Conservation (phyloP, 2,797 vertebrate genomes). For the Pitangus sulphuratus region DNA sequence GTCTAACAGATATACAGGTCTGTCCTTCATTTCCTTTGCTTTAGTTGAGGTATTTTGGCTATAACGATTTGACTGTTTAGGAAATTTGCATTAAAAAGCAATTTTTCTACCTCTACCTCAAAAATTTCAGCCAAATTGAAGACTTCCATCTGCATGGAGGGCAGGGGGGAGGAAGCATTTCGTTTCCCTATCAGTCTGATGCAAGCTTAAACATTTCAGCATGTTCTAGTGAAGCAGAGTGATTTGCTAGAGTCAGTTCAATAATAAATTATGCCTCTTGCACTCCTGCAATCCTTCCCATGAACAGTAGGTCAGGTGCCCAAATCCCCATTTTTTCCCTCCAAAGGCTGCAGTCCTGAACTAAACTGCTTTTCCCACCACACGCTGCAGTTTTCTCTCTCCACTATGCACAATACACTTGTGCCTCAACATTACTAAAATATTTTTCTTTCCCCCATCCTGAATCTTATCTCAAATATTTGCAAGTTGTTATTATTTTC, state of each 20-base stretch:
- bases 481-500: background rate
- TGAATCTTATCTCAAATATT: background rate
- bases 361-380: background rate
- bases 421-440: background rate
- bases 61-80: background rate
- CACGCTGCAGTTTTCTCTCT: background rate
- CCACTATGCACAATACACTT: fast-evolving
- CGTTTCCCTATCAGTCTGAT: background rate
- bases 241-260: background rate
- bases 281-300: background rate
- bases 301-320: background rate
- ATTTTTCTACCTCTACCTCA: background rate
- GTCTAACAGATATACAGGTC: background rate
- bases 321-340: background rate
- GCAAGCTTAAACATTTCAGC: background rate
- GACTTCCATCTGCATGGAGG: background rate
- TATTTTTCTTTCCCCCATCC: background rate
- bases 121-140: background rate
- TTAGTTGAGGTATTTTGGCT: background rate
- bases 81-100: background rate
- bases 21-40: background rate
- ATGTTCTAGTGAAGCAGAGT: background rate
- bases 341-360: background rate
- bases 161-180: background rate
- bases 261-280: background rate